phyloP scores from a whole-genome alignment of 2,888 invertebrate genomes.

The Ormyrus pomaceus region DNA sequence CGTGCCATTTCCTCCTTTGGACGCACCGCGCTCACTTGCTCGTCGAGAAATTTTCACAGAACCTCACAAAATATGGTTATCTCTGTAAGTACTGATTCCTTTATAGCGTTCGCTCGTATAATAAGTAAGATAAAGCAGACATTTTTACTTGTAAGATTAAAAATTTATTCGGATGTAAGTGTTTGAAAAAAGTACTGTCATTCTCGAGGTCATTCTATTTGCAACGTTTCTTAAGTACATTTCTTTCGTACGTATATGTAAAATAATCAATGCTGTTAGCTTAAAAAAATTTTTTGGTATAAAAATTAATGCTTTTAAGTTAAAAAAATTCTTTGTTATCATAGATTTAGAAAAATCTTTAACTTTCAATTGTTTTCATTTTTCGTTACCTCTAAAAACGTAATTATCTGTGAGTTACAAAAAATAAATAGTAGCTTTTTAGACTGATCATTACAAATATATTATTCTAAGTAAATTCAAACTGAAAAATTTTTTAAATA shows the following conservation, averaged over 20 bases:
- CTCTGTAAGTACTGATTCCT: slow-evolving; percentile 61
- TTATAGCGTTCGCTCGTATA: too few species aligned
- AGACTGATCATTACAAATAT: too few species aligned
- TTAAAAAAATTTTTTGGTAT: too few species aligned
- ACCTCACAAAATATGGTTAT: slow-evolving; percentile 71
- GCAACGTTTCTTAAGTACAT: slow-evolving; percentile 51
- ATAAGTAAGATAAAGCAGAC: too few species aligned
- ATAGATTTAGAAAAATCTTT: not conserved
- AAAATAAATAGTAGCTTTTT: not conserved
- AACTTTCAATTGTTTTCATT: not conserved
- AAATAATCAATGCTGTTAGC: too few species aligned
- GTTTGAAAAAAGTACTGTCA: too few species aligned
- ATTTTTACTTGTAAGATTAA: too few species aligned
- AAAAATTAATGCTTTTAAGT: too few species aligned
- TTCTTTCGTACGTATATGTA: not conserved
- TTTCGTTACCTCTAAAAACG: not conserved
- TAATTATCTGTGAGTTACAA: not conserved
- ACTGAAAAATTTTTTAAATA: not conserved
- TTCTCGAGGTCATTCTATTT: too few species aligned
- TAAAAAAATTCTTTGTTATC: too few species aligned
- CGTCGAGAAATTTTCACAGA: slow-evolving; percentile 63
- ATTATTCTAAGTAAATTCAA: too few species aligned
- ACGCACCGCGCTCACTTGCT: slow-evolving; percentile 62
- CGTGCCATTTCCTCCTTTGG: slow-evolving; percentile 63
- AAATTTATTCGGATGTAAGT: too few species aligned